These are phyloP conservation scores for Hylia prasina DNA, from an alignment of 2,113 vertebrate genomes.

Conservation along the genomic window DNA sequence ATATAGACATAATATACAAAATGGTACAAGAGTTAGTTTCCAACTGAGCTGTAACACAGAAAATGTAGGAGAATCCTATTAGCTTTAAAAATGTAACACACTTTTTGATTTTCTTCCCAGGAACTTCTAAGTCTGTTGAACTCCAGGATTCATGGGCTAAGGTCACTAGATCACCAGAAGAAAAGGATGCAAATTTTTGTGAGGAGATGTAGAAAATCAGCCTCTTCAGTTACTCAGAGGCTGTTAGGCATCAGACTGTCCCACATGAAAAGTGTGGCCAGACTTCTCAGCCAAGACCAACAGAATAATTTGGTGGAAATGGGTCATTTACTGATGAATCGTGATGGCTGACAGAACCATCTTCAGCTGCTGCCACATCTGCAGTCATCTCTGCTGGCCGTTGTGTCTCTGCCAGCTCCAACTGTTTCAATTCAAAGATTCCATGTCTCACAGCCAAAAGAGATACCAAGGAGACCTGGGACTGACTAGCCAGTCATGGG, in stretches of 20 bases:
- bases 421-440: background rate
- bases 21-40: background rate
- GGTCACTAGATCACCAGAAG: background rate
- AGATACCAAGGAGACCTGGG: background rate
- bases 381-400: background rate
- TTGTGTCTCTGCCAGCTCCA: background rate
- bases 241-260: background rate
- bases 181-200: background rate
- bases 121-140: background rate
- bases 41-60: background rate
- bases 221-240: background rate
- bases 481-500: accelerated
- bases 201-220: background rate
- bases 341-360: background rate
- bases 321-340: background rate
- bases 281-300: background rate
- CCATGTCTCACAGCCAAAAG: background rate
- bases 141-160: background rate
- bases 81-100: background rate
- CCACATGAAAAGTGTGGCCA: background rate
- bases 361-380: background rate
- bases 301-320: background rate
- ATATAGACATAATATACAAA: background rate
- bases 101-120: background rate
- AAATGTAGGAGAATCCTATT: background rate